A percentile compares a stretch with the other conserved stretches of the same genome.
phyloP scores from a whole-genome alignment of 2,888 invertebrate species.

The Julus scanicus region DNA sequence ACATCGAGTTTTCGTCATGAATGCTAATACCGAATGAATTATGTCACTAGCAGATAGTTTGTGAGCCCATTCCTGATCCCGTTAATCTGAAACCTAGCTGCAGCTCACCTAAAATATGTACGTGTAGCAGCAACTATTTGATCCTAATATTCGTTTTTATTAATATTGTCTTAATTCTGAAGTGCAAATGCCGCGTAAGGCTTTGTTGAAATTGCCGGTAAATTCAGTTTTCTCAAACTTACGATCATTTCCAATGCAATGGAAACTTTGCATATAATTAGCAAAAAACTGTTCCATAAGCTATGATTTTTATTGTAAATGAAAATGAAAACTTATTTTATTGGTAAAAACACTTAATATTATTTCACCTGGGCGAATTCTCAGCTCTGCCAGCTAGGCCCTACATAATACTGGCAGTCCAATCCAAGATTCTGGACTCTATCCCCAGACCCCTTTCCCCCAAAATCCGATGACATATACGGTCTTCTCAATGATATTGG shows the following conservation, averaged over 20 bases:
- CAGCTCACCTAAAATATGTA: not conserved
- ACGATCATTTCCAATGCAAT: not conserved
- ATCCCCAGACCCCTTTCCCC: too few species aligned
- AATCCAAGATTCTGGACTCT: too few species aligned
- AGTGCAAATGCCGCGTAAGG: not conserved
- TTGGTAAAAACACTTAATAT: too few species aligned
- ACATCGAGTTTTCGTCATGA: constrained; percentile 19
- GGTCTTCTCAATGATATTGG: too few species aligned
- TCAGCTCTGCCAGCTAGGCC: too few species aligned
- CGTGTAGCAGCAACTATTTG: not conserved
- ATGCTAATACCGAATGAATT: not conserved
- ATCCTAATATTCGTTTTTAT: not conserved
- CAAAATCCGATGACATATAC: too few species aligned
- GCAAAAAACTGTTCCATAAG: too few species aligned
- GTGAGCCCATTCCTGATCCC: constrained; percentile 19
- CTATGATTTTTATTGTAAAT: too few species aligned
- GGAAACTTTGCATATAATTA: too few species aligned
- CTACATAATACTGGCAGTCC: too few species aligned
- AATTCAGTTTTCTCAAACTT: not conserved
- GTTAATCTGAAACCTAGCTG: not conserved
- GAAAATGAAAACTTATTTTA: too few species aligned
- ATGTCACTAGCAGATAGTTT: not conserved
- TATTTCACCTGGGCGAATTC: too few species aligned
- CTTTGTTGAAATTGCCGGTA: not conserved
- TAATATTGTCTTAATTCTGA: not conserved